These are phyloP conservation scores for Seriola dumerili DNA, from an alignment of 2,113 vertebrate genomes.

Conservation along the genomic window DNA sequence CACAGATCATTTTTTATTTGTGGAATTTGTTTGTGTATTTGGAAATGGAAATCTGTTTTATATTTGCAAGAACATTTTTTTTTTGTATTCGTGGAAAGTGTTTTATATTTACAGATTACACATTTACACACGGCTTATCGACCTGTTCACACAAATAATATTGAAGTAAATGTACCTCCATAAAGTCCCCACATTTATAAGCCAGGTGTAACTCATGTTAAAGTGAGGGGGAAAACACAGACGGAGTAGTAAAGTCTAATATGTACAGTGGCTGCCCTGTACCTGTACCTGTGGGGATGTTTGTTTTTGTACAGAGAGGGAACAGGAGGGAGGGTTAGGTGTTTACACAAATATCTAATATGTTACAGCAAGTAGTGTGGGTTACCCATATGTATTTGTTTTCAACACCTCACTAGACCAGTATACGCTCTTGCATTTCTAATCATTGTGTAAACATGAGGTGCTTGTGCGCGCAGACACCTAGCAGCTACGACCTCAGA, in stretches of 20 bases:
- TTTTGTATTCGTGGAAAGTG: too few species aligned
- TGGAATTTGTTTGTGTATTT: too few species aligned
- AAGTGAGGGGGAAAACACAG: background rate
- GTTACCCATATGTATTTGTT: background rate
- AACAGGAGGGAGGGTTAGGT: background rate
- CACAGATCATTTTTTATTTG: too few species aligned
- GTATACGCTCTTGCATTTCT: background rate
- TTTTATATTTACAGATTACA: too few species aligned
- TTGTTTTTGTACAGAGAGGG: background rate
- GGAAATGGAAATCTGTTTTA: too few species aligned
- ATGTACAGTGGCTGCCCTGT: constrained; percentile 7
- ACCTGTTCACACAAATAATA: too few species aligned
- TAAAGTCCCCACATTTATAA: background rate
- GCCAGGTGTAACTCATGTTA: background rate
- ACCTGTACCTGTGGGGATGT: background rate
- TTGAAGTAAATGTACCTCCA: too few species aligned
- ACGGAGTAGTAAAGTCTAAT: background rate
- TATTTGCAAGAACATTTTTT: too few species aligned
- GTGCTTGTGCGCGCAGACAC: background rate
- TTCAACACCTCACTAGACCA: background rate
- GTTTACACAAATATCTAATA: background rate
- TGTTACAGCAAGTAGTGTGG: background rate
- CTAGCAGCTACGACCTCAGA: too few species aligned
- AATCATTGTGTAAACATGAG: background rate
- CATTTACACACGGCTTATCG: too few species aligned